phyloP scores from a whole-genome alignment of 2,888 invertebrate species.

The Scaptomyza polygonia region DNA sequence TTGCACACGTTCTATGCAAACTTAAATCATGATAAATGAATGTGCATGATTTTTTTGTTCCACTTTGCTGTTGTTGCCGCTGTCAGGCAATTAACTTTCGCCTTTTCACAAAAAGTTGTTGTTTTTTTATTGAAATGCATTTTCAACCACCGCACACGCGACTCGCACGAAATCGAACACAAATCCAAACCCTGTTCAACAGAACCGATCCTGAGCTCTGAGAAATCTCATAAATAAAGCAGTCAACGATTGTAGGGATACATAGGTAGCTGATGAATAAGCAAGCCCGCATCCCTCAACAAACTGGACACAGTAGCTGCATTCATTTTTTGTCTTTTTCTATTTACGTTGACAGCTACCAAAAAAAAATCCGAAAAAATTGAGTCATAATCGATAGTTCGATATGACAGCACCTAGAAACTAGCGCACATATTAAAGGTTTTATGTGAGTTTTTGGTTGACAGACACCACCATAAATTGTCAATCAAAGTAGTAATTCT shows the following conservation, averaged over 20 bases:
- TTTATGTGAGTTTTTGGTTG: conserved; percentile 36
- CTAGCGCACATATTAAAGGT: conserved; percentile 34
- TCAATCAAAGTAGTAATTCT: conserved; percentile 59
- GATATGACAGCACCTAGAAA: conserved; percentile 56
- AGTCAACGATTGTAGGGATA: conserved; percentile 46
- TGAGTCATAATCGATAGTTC: conserved; percentile 63
- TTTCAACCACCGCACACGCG: conserved; percentile 63
- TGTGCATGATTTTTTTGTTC: conserved; percentile 47
- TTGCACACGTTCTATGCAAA: conserved; percentile 73
- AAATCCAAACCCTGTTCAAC: conserved; percentile 1
- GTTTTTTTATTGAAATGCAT: conserved; percentile 71
- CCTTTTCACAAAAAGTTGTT: conserved; percentile 45
- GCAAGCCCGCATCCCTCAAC: conserved; percentile 45
- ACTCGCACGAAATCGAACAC: conserved; percentile 6
- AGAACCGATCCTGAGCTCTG: conserved; percentile 22
- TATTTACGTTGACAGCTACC: conserved; percentile 46
- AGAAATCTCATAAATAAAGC: conserved; percentile 65
- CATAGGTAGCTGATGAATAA: conserved; percentile 48
- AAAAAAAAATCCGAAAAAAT: conserved; percentile 40
- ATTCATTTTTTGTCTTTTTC: conserved; percentile 19
- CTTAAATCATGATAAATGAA: conserved; percentile 81
- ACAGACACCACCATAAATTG: conserved; percentile 56
- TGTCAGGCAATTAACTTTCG: conserved; percentile 72
- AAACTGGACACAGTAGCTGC: conserved; percentile 46
- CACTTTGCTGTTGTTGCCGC: conserved; percentile 23